phyloP scores from a whole-genome alignment of 2,888 invertebrate genomes.

The Andrena praecox region DNA sequence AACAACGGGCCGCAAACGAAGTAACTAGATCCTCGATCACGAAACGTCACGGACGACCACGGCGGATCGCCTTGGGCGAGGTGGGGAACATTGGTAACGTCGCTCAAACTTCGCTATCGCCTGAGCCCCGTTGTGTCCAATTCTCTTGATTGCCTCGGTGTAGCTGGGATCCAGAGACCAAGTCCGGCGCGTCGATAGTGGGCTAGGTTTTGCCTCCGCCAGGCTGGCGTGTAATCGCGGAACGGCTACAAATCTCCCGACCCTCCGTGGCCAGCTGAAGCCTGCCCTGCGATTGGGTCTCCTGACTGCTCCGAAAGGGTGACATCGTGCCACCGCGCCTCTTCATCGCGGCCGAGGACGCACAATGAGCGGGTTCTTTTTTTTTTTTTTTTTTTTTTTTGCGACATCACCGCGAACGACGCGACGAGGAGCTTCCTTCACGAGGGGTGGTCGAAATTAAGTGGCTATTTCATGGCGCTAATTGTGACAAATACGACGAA shows the following conservation, averaged over 20 bases:
- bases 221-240: slow-evolving; percentile 23
- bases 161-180: not conserved
- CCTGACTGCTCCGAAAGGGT: slow-evolving; percentile 31
- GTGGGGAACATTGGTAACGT: not conserved
- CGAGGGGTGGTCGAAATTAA: slow-evolving; percentile 58
- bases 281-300: slow-evolving; percentile 11
- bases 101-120: slow-evolving; percentile 7
- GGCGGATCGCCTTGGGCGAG: not conserved
- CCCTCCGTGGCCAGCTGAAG: slow-evolving; percentile 50
- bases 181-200: slow-evolving; percentile 16
- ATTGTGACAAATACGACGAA: slow-evolving; percentile 72
- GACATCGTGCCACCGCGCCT: slow-evolving; percentile 33
- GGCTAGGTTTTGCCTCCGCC: slow-evolving; percentile 42
- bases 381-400: slow-evolving; percentile 32
- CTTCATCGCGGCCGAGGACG: slow-evolving; percentile 27
- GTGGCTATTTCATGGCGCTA: slow-evolving; percentile 72
- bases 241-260: slow-evolving; percentile 60
- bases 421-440: slow-evolving; percentile 9
- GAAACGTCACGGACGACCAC: slow-evolving; percentile 10
- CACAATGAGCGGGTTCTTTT: slow-evolving; percentile 36
- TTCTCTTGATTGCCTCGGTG: slow-evolving; percentile 12
- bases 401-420: slow-evolving; percentile 1
- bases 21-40: slow-evolving; percentile 1
- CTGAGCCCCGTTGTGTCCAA: not conserved
- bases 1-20: not conserved